A percentile compares a stretch with the other conserved stretches of the same genome.
Conservation (phyloP, 1,140 invertebrate genomes). For the Chrysoperla carnea region DNA sequence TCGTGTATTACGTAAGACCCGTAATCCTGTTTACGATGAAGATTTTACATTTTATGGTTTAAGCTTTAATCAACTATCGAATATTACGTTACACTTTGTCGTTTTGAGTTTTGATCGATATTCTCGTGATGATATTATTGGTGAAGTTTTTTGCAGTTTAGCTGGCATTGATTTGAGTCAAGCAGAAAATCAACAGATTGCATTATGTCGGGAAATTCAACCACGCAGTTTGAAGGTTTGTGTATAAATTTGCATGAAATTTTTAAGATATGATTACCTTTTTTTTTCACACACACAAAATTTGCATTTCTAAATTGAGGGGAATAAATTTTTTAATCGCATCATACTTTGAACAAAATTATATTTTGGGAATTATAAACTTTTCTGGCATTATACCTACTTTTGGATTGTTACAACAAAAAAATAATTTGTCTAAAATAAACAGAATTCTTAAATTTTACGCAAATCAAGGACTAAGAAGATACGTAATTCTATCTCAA, state of each 20-base stretch:
- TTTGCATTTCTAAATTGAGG: too few relatives aligned
- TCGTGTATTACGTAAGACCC: slow-evolving; percentile 76
- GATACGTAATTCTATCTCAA: too few relatives aligned
- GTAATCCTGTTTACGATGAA: slow-evolving; percentile 88
- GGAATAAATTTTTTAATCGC: too few relatives aligned
- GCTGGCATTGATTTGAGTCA: slow-evolving; percentile 60
- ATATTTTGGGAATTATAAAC: too few relatives aligned
- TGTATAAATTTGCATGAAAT: not conserved
- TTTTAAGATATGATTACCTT: too few relatives aligned
- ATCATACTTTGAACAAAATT: too few relatives aligned
- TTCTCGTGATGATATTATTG: slow-evolving; percentile 91
- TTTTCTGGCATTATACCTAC: too few relatives aligned
- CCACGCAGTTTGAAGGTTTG: slow-evolving; percentile 69
- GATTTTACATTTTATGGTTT: slow-evolving; percentile 95
- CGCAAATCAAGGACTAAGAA: too few relatives aligned
- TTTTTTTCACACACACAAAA: too few relatives aligned
- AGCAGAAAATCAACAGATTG: slow-evolving; percentile 57
- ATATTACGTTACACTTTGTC: slow-evolving; percentile 82
- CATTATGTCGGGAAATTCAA: slow-evolving; percentile 66
- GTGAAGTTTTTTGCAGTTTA: slow-evolving; percentile 83
- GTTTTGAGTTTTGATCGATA: slow-evolving; percentile 93
- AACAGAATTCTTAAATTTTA: too few relatives aligned
- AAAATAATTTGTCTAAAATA: too few relatives aligned
- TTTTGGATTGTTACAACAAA: too few relatives aligned
- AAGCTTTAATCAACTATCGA: slow-evolving; percentile 61